Evolutionary conservation across 1,140 invertebrate species (phyloP), one percentile per base, ranked within the genome.

Genomic region (Tetragonula clypearis): DNA sequence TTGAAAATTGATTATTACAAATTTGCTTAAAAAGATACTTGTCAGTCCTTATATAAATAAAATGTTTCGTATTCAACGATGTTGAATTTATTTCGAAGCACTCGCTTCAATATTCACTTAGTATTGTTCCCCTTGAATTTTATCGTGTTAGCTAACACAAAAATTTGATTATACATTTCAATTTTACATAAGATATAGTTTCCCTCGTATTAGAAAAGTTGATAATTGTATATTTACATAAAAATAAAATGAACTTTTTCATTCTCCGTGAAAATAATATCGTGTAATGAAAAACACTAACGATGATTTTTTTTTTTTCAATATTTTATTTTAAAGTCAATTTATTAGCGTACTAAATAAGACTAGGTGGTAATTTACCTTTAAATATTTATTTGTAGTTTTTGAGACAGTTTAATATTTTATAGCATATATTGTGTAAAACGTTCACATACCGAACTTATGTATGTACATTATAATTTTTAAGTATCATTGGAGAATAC

Each of bases 331-430:
- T 35, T 69, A 1, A 12, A 75, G 5, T 72, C 71, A 30, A 74
- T 35, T 30, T 30, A n/a, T 53, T 75, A 60, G 49, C 53, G 2
- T 35, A 77, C 41, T 72, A 78, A 79, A 84, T 55, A 49, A 84
- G 19, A 49, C 15, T 79, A 72, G 23, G 23, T 72, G 56, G 5
- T 19, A 87, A 85, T 84, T 19, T 76, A 62, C 66, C 71, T 86
- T 35, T 65, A 77, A 87, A 82, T 86, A 84, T 76, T 80, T 84
- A 79, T 84, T 72, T 76, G 12, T 71, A 49, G 75, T 74, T 83
- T 68, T 74, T 49, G 21, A 65, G 68, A 85, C 53, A 80, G 79
- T 75, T 85, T n/a, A 68, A 75, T 81, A 74, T 74, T 74, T 85
- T 73, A 81, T 81, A 81, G 30, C 21, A 62, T 41, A 81, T 77